A percentile compares a stretch with the other conserved stretches of the same genome.
These are phyloP conservation scores for Idris sp. DNA, from an alignment of 1,140 invertebrate genomes.

Conservation along the genomic window DNA sequence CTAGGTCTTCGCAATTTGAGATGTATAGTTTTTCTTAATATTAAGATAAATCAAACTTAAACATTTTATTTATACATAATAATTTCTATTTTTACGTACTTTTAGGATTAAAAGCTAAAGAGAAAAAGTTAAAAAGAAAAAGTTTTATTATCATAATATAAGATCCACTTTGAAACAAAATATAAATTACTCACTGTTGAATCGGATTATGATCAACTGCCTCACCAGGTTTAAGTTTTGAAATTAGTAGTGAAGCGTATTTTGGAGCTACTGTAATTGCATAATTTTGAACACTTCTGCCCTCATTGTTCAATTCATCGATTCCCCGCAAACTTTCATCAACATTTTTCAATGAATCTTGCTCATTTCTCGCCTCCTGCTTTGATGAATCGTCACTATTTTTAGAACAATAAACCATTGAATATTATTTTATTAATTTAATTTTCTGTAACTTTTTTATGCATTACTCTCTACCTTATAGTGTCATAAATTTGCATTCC, in stretches of 20 bases:
- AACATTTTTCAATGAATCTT: not conserved
- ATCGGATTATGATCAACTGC: conserved; percentile 63
- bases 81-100: no score
- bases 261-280: conserved; percentile 67
- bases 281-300: conserved; percentile 59
- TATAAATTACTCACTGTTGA: conserved; percentile 51
- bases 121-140: no score
- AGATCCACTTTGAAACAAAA: no score
- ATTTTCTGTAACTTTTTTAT: conserved; percentile 24
- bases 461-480: not conserved
- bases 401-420: no score
- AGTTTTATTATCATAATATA: no score
- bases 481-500: conserved; percentile 50
- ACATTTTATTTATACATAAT: no score
- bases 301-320: conserved; percentile 5
- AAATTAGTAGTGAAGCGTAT: conserved; percentile 52
- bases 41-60: no score
- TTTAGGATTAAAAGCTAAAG: no score
- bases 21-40: no score
- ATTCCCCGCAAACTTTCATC: not conserved
- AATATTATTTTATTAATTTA: conserved; percentile 34
- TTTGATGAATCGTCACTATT: no score
- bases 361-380: no score
- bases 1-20: no score
- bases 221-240: conserved; percentile 68